Evolutionary conservation across 2,113 vertebrate genomes (phyloP), one percentile per base, ranked within the genome.

Genomic region (Brachypteracias leptosomus): DNA sequence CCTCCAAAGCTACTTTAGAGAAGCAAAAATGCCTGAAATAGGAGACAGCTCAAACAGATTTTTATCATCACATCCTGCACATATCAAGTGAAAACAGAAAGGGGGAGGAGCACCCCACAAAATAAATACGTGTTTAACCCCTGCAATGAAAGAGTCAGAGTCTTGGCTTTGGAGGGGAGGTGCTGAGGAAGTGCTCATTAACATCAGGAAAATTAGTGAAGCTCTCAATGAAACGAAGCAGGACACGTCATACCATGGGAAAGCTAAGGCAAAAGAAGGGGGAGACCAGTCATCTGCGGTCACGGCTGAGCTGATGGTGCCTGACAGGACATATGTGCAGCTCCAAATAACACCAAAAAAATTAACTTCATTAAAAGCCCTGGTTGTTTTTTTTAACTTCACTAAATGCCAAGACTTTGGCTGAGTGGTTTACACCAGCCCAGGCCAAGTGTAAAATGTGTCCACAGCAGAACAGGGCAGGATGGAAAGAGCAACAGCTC

Each of bases 221-320:
- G 46, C 8, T 58, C 18, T 67, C 47, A 88, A 29, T n/a, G 47
- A 89, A 70, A 38, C 29, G 8, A 81, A 62, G 55, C 1, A 0
- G 42, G 33, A 62, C 58, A 54, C 0, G 0, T 15, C 3, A 1
- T 1, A 2, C 7, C 1, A 3, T 40, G 80, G 33, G 46, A 83
- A 3, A 73, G 65, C 65, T 55, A 31, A 74, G 70, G 74, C 7
- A 1, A 81, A 66, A 79, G 28, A 16, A 7, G 35, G 1, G 18
- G 4, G 4, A 49, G 3, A 46, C 3, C 3, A 3, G 42, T 13
- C 25, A 62, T 6, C 51, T 62, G 51, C 2, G 0, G n/a, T 36
- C 40, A 49, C 3, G 4, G 16, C 70, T 78, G 66, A 83, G 52
- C 62, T 63, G 57, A 36, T 2, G 7, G 33, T 2, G 3, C 28